Conservation (phyloP, 2,888 invertebrate genomes). For the Napeogenes inachia region DNA sequence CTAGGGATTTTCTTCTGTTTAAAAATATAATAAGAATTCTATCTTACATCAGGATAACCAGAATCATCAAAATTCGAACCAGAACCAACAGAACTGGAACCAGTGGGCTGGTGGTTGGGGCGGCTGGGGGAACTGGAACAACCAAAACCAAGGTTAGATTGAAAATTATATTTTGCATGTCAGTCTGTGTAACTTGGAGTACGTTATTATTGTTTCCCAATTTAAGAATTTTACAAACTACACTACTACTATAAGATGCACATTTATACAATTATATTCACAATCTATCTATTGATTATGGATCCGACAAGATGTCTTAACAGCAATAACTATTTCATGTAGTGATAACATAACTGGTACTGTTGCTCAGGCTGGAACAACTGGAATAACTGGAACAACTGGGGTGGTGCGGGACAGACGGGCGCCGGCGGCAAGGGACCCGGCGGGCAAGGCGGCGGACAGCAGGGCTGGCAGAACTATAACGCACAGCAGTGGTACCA, state of each 20-base stretch:
- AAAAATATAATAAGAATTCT: too few relatives aligned
- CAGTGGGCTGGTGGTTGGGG: slow-evolving; percentile 67
- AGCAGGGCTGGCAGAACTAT: slow-evolving; percentile 45
- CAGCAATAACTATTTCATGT: too few relatives aligned
- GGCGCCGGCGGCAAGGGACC: slow-evolving; percentile 21
- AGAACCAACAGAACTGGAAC: slow-evolving; percentile 52
- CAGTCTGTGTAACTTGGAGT: too few relatives aligned
- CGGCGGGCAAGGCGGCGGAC: slow-evolving; percentile 22
- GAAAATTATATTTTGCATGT: background rate
- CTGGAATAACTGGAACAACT: slow-evolving; percentile 53
- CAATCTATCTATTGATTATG: too few relatives aligned
- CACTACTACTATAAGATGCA: too few relatives aligned
- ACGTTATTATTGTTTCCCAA: too few relatives aligned
- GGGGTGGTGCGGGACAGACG: slow-evolving; percentile 18
- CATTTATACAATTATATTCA: too few relatives aligned
- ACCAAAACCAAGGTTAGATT: slow-evolving; percentile 49
- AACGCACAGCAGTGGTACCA: slow-evolving; percentile 71
- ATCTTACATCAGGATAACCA: slow-evolving; percentile 26
- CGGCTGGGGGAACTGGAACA: slow-evolving; percentile 57
- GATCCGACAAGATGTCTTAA: too few relatives aligned
- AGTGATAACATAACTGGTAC: too few relatives aligned
- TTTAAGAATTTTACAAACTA: too few relatives aligned
- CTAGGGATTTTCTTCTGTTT: too few relatives aligned
- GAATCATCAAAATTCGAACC: slow-evolving; percentile 29
- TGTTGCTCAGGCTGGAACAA: slow-evolving; percentile 47